Base-by-base conservation (phyloP, 2,113 vertebrate species). In the Ellobius talpinus region DNA sequence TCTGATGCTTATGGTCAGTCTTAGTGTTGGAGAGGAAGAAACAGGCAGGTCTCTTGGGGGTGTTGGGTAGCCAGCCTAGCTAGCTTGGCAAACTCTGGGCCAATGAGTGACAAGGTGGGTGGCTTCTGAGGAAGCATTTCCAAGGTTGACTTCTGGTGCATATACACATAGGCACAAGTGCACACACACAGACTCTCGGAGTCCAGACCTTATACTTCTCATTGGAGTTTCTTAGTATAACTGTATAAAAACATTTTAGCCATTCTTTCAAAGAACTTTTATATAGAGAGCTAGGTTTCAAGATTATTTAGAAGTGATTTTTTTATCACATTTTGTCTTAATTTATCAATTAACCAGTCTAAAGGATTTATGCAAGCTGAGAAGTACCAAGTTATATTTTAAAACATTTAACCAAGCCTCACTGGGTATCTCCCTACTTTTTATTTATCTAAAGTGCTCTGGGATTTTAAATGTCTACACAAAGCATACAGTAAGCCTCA, bases 361-460 rank as follows among this genome's bases (percentile, higher is more conserved):
- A 85, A 89, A 93, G 86, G 11, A 93, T 92, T 94, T 96, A 92
- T 96, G 68, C 61, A 97, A 90, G 77, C 55, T 79, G 90, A 76
- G 23, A 68, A 90, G 90, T 55, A 94, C 73, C 82, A 90, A 55
- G 45, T 93, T 95, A 29, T 84, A 93, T 95, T 96, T 96, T 95
- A 94, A 97, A 96, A 93, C 42, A 63, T 89, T 97, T 97, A 96
- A 82, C 93, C 85, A 92, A 93, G 33, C 42, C 58, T 97, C 66
- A 70, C 86, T 82, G 61, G n/a, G 82, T 95, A 94, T 94, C 87
- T 95, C 31, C 50, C 87, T 97, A 82, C 90, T 82, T 97, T 96
- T 95, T 95, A 95, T 96, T 97, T 98, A 97, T 97, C 81, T 96
- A 73, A 97, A 93, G 70, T 96, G 77, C 89, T 86, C 17, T 95